Evolutionary conservation across 2,113 vertebrate species (phyloP).

Genomic region (Cardinalis cardinalis): DNA sequence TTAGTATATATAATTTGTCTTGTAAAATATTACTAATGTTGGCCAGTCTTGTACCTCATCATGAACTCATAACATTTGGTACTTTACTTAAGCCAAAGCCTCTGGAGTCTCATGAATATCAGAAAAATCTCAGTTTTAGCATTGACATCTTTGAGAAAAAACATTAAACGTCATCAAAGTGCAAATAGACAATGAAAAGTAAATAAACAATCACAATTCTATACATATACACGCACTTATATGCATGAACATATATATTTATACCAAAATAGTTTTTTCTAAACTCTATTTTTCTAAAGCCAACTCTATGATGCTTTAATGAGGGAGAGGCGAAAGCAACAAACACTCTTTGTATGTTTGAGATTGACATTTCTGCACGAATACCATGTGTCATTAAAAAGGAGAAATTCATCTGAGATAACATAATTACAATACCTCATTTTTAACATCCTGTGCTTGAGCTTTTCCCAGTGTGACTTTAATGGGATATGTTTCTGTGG

Average conservation of each 20-base stretch:
- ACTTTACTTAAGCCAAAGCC: background rate
- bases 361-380: background rate
- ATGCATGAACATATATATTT: background rate
- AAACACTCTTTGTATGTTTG: background rate
- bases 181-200: background rate
- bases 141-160: background rate
- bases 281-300: background rate
- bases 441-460: background rate
- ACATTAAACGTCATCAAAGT: background rate
- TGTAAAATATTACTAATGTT: background rate
- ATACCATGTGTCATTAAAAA: background rate
- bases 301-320: background rate
- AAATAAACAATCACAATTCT: background rate
- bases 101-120: background rate
- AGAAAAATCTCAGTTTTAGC: background rate
- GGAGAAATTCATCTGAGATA: constrained; percentile 7
- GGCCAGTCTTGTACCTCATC: background rate
- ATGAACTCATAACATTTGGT: background rate
- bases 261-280: background rate
- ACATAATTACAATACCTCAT: background rate
- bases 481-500: background rate
- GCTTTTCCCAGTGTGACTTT: background rate
- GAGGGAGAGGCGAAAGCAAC: background rate
- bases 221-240: too few species aligned
- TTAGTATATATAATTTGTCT: background rate